A percentile compares a stretch with the other conserved stretches of the same genome.
Conservation (phyloP, 2,797 vertebrate species). For the Chloroceryle amazona region DNA sequence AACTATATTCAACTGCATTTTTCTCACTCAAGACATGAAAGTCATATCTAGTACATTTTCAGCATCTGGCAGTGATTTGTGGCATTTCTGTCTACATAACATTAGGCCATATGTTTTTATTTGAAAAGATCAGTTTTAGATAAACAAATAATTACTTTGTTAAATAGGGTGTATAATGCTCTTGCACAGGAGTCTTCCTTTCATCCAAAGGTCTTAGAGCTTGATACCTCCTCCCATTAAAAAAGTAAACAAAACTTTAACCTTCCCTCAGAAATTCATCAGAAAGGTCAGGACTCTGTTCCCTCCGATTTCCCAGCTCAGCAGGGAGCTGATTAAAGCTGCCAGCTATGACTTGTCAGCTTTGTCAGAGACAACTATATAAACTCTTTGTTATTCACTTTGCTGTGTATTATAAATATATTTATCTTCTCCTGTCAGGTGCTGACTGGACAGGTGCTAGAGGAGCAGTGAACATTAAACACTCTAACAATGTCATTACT, state of each 20-base stretch:
- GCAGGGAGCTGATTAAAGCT: conserved; percentile 79
- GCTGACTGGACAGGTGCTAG: conserved; percentile 57
- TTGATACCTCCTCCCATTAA: conserved; percentile 47
- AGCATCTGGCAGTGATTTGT: background rate
- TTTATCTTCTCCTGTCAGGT: conserved; percentile 80
- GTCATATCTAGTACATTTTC: background rate
- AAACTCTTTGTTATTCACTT: conserved; percentile 82
- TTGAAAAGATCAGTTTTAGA: background rate
- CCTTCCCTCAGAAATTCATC: conserved; percentile 66
- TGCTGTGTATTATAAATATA: conserved; percentile 79
- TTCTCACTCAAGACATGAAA: conserved; percentile 34
- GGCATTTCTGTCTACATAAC: background rate
- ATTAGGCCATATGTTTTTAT: background rate
- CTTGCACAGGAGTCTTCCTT: background rate
- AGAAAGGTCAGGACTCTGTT: conserved; percentile 71
- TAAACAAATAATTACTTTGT: conserved; percentile 7
- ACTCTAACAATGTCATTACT: conserved; percentile 42
- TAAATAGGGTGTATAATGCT: background rate
- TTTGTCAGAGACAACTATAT: conserved; percentile 87
- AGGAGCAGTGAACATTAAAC: conserved; percentile 27
- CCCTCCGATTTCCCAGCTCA: conserved; percentile 75
- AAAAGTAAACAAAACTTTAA: conserved; percentile 68
- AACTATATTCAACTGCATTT: conserved; percentile 16
- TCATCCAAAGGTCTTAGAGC: conserved; percentile 19
- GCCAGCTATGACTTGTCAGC: conserved; percentile 81